Percentiles rank a stretch among this genome's conserved stretches.
phyloP scores from a whole-genome alignment of 2,797 vertebrate genomes.

The Trachurus trachurus region DNA sequence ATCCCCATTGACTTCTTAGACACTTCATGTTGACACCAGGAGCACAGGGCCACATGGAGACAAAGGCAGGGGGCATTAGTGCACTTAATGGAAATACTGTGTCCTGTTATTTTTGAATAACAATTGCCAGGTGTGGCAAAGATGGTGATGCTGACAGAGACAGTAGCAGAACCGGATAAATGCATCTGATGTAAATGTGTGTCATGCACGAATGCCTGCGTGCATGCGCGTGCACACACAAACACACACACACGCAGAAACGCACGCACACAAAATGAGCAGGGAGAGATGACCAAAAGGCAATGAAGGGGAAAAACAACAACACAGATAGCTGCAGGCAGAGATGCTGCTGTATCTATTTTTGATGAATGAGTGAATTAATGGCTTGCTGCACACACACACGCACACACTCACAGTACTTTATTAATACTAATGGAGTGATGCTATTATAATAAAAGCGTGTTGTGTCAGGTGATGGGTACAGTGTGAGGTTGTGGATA shows the following conservation, averaged over 20 bases:
- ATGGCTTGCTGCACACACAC: constrained; percentile 38
- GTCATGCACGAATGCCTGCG: background rate
- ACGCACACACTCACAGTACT: constrained; percentile 45
- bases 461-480: constrained; percentile 72
- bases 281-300: constrained; percentile 27
- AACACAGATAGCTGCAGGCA: constrained; percentile 75
- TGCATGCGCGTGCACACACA: constrained; percentile 1
- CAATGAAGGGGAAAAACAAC: constrained; percentile 82
- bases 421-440: constrained; percentile 81
- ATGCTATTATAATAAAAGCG: constrained; percentile 78
- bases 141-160: constrained; percentile 50
- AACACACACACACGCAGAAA: constrained; percentile 34
- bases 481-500: constrained; percentile 66
- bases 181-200: constrained; percentile 71
- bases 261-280: constrained; percentile 19
- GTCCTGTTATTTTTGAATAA: constrained; percentile 70
- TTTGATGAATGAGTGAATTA: constrained; percentile 83
- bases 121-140: constrained; percentile 59
- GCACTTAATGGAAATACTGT: constrained; percentile 73
- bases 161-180: constrained; percentile 69
- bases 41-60: constrained; percentile 17
- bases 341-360: constrained; percentile 76
- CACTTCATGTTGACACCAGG: constrained; percentile 32
- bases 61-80: constrained; percentile 36
- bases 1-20: constrained; percentile 37